A percentile compares a stretch with the other conserved stretches of the same genome.
Evolutionary conservation across 2,888 invertebrate species (phyloP).

Genomic region (Callimorpha dominula): DNA sequence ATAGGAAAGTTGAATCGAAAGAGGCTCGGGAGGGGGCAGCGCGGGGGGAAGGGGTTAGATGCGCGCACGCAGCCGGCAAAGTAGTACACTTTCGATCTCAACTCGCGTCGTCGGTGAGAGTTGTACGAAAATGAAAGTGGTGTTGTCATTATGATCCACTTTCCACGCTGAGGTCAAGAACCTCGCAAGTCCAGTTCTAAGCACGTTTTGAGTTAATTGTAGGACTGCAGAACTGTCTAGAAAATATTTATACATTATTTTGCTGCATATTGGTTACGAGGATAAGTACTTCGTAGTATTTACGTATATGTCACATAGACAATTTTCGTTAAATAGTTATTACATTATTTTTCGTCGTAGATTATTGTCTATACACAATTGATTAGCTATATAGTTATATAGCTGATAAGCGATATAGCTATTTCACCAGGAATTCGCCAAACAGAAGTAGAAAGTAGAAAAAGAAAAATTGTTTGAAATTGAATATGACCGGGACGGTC

Average conservation of each 20-base stretch:
- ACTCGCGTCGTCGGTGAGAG: conserved; percentile 82
- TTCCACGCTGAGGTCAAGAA: conserved; percentile 83
- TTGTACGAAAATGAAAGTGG: conserved; percentile 89
- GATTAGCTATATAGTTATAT: too few relatives aligned
- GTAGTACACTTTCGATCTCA: conserved; percentile 86
- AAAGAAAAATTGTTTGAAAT: too few relatives aligned
- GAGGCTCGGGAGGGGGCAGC: conserved; percentile 46
- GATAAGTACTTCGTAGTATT: not conserved
- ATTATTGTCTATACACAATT: too few relatives aligned
- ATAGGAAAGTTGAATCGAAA: conserved; percentile 77
- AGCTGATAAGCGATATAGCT: too few relatives aligned
- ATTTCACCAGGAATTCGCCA: too few relatives aligned
- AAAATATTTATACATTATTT: conserved; percentile 20
- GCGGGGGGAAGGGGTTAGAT: conserved; percentile 56
- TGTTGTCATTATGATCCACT: conserved; percentile 85
- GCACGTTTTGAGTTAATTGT: conserved; percentile 70
- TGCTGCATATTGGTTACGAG: conserved; percentile 4
- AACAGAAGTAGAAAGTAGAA: too few relatives aligned
- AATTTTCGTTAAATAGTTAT: too few relatives aligned
- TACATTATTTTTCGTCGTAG: too few relatives aligned
- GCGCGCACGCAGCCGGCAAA: conserved; percentile 82
- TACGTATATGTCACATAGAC: too few relatives aligned
- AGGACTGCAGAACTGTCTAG: conserved; percentile 55
- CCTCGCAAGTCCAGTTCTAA: conserved; percentile 71
- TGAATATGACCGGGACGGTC: too few relatives aligned